A percentile compares a stretch with the other conserved stretches of the same genome.
phyloP scores from a whole-genome alignment of 2,113 vertebrate genomes.

The Oreochromis aureus region DNA sequence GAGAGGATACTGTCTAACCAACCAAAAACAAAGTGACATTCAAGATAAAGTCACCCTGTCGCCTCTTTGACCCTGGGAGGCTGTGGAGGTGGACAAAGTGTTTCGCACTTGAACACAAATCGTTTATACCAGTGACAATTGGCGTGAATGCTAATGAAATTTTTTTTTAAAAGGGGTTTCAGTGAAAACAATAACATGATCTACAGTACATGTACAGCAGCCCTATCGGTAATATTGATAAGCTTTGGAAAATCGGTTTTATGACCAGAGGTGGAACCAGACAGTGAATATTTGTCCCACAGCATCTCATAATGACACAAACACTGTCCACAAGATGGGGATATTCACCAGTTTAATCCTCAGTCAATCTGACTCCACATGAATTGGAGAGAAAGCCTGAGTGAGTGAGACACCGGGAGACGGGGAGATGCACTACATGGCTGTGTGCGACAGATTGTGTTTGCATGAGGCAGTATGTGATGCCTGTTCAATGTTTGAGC shows the following conservation, averaged over 20 bases:
- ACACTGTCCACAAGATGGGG: slow-evolving; percentile 77
- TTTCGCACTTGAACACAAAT: slow-evolving; percentile 51
- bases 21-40: slow-evolving; percentile 79
- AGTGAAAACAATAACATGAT: not conserved
- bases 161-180: not conserved
- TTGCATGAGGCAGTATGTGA: slow-evolving; percentile 49
- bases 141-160: not conserved
- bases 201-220: not conserved
- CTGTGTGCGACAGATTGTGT: slow-evolving; percentile 62
- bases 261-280: not conserved
- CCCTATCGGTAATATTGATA: not conserved
- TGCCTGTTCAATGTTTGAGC: slow-evolving; percentile 44
- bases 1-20: slow-evolving; percentile 73
- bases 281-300: not conserved
- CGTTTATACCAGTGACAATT: slow-evolving; percentile 46
- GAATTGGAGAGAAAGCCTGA: not conserved
- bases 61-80: slow-evolving; percentile 64
- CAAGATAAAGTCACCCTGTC: slow-evolving; percentile 75
- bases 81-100: slow-evolving; percentile 57
- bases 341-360: slow-evolving; percentile 70
- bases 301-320: not conserved
- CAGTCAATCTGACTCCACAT: slow-evolving; percentile 3
- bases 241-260: not conserved
- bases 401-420: not conserved
- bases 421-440: slow-evolving; percentile 16